Evolutionary conservation across 2,113 vertebrate species (phyloP), one percentile per base, ranked within the genome.

Genomic region (Phrynosoma blainvillii): DNA sequence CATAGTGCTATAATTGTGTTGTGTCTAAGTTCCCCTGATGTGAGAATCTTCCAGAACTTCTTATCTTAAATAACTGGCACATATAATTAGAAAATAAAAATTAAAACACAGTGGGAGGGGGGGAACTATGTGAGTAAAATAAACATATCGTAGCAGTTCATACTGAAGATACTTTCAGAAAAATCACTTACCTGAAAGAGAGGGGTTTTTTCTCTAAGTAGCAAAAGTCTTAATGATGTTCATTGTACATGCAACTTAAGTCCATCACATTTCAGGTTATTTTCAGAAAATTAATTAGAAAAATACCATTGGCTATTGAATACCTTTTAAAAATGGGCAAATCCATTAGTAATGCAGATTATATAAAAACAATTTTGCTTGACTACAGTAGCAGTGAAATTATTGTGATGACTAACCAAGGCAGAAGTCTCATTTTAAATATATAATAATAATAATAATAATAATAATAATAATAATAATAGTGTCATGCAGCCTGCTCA

Each of bases 301-400:
- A 71, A 91, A 23, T 76, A 89, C 82, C 85, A 89, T 78, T 52
- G 84, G 14, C 65, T 27, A 59, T 42, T 74, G 6, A 25, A 85
- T 78, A 10, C 0, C 71, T 10, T n/a, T 79, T 16, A 9, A 23
- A 52, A n/a, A 47, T 59, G 76, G 90, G 88, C 56, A 13, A 20
- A 47, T 78, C 23, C 52, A 52, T 59, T 47, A 56, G 59, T 87
- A 84, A 79, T 3, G n/a, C 78, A 62, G 30, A 12, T 14, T 47
- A 6, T 4, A 2, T n/a, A 62, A 83, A 2, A 81, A 23, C 70
- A 62, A 89, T 56, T 11, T 79, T 89, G 18, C 36, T 68, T 79
- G 9, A 81, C 21, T 47, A 2, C 42, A 84, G 59, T 7, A 87
- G 16, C 0, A 76, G 56, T 59, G 11, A 59, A 9, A 5, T 59